Evolutionary conservation across 2,888 invertebrate genomes (phyloP).

Genomic region (Brachynemurus nebulosus): DNA sequence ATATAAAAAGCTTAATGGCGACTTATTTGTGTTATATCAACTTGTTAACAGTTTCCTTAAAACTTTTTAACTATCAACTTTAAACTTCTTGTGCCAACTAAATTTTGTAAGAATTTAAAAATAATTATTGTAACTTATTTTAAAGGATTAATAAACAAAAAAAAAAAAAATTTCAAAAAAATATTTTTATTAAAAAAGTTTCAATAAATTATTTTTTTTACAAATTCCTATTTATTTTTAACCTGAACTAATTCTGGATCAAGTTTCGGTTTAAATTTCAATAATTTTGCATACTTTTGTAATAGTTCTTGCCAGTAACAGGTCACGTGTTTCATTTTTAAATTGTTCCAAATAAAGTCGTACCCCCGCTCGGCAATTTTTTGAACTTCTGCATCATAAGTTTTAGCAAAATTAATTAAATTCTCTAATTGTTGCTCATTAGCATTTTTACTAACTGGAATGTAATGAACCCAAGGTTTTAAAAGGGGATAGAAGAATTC

Average conservation of each 20-base stretch:
- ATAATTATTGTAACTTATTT: too few species aligned
- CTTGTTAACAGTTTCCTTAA: too few species aligned
- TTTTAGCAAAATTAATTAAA: slow-evolving; percentile 58
- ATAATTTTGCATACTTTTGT: slow-evolving; percentile 54
- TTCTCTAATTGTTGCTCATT: slow-evolving; percentile 54
- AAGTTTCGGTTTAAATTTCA: slow-evolving; percentile 48
- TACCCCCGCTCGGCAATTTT: slow-evolving; percentile 74
- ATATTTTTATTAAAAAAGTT: too few species aligned
- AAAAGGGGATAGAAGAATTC: slow-evolving; percentile 89
- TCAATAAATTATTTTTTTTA: too few species aligned
- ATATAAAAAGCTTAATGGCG: too few species aligned
- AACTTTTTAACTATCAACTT: too few species aligned
- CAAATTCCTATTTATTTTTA: too few species aligned
- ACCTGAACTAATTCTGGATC: slow-evolving; percentile 47
- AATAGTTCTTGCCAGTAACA: slow-evolving; percentile 81
- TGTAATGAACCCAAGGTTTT: slow-evolving; percentile 91
- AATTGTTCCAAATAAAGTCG: slow-evolving; percentile 68
- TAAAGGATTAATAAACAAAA: too few species aligned
- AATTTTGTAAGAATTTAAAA: too few species aligned
- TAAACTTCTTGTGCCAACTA: too few species aligned
- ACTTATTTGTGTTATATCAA: too few species aligned
- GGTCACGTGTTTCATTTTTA: slow-evolving; percentile 64
- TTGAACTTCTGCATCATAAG: slow-evolving; percentile 57
- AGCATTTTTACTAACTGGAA: slow-evolving; percentile 59
- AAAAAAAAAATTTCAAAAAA: too few species aligned